These are phyloP conservation scores for Sebastes fasciatus DNA, from an alignment of 2,113 vertebrate genomes.

Conservation along the genomic window DNA sequence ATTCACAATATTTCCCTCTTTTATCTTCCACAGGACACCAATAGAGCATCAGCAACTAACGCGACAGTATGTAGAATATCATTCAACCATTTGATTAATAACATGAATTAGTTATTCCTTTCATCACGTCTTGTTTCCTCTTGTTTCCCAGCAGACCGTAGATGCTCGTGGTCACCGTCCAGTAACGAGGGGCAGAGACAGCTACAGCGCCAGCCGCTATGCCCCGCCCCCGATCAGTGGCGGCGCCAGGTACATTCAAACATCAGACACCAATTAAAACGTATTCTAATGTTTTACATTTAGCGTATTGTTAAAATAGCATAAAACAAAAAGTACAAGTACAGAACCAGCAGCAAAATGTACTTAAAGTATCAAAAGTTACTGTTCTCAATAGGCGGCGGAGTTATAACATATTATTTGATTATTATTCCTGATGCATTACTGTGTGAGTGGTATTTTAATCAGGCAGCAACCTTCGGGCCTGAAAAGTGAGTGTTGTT, in stretches of 20 bases:
- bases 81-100: background rate
- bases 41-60: fast-evolving
- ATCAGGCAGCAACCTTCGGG: no score
- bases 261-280: background rate
- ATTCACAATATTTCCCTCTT: background rate
- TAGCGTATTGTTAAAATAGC: no score
- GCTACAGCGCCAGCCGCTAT: slow-evolving; percentile 46
- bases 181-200: slow-evolving; percentile 8
- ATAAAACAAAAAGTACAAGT: no score
- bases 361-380: no score
- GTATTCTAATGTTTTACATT: no score
- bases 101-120: background rate
- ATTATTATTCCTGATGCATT: no score
- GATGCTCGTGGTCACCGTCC: slow-evolving; percentile 87
- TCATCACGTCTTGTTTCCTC: background rate
- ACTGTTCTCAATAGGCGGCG: no score
- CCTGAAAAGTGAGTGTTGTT: no score
- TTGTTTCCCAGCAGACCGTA: fast-evolving
- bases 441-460: no score
- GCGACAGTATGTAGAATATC: slow-evolving; percentile 10
- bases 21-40: slow-evolving; percentile 18
- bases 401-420: no score
- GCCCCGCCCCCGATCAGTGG: slow-evolving; percentile 81
- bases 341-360: no score
- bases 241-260: slow-evolving; percentile 17